Evolutionary conservation across 2,113 vertebrate genomes (phyloP).

Genomic region (Cygnus buccinator): DNA sequence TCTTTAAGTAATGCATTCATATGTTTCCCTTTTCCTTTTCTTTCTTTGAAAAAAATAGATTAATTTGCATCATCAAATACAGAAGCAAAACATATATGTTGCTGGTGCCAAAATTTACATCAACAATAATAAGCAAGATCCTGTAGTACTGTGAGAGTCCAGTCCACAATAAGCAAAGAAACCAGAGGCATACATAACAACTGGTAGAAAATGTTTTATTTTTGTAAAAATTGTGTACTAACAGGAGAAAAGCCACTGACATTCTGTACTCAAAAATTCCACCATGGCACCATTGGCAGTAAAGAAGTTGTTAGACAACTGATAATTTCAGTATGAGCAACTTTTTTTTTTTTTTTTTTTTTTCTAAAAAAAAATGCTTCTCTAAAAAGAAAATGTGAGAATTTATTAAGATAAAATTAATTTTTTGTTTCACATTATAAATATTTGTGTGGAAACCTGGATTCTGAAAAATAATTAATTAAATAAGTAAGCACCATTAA

Average conservation of each 20-base stretch:
- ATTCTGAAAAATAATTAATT: background rate
- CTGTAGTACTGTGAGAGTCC: background rate
- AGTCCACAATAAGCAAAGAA: background rate
- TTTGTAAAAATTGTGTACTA: background rate
- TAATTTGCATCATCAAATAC: background rate
- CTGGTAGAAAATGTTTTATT: background rate
- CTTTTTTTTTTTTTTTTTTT: background rate
- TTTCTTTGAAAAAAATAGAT: background rate
- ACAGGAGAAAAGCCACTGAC: background rate
- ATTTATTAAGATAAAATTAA: background rate
- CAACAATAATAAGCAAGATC: background rate
- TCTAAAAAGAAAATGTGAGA: background rate
- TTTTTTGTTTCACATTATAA: background rate
- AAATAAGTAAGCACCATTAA: background rate
- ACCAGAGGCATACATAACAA: background rate
- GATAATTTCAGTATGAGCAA: background rate
- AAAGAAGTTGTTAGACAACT: background rate
- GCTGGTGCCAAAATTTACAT: accelerated
- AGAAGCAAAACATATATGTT: background rate
- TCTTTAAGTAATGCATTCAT: background rate
- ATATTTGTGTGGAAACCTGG: background rate
- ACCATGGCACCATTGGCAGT: background rate
- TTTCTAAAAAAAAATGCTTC: background rate
- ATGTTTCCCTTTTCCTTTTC: background rate
- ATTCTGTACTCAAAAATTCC: background rate